These are phyloP conservation scores for Mongoloraphidia duomilia DNA, from an alignment of 2,888 invertebrate genomes.

Conservation along the genomic window DNA sequence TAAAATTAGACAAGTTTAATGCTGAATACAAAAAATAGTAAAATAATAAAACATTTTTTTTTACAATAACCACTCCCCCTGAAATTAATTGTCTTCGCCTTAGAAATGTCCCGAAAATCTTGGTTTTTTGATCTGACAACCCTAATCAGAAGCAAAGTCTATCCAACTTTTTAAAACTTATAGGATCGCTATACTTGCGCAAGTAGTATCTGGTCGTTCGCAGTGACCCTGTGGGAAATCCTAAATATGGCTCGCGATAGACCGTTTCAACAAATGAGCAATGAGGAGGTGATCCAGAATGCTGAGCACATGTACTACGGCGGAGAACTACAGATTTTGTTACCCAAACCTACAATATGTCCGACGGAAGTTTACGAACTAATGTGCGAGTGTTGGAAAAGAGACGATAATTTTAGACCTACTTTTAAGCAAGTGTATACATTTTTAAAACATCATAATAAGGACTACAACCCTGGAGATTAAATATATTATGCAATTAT, in stretches of 20 bases:
- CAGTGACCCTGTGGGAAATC: slow-evolving; percentile 50
- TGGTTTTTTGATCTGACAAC: too few relatives aligned
- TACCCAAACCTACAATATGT: slow-evolving; percentile 59
- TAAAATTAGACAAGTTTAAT: too few relatives aligned
- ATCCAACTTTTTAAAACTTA: slow-evolving; percentile 11
- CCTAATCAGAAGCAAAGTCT: too few relatives aligned
- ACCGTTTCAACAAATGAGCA: slow-evolving; percentile 42
- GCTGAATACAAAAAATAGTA: too few relatives aligned
- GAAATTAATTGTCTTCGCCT: too few relatives aligned
- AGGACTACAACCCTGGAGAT: slow-evolving; percentile 34
- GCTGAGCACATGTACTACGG: slow-evolving; percentile 52
- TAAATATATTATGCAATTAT: slow-evolving; percentile 13
- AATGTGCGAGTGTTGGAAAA: slow-evolving; percentile 55
- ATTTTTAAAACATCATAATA: slow-evolving; percentile 47
- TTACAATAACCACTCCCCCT: too few relatives aligned
- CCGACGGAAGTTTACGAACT: slow-evolving; percentile 60
- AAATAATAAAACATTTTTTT: too few relatives aligned
- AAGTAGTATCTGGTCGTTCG: slow-evolving; percentile 48
- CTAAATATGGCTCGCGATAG: slow-evolving; percentile 42
- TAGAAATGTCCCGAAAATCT: too few relatives aligned
- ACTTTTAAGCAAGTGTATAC: slow-evolving; percentile 52
- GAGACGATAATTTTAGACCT: slow-evolving; percentile 42
- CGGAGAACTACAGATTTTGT: slow-evolving; percentile 41
- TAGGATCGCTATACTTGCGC: slow-evolving; percentile 49
- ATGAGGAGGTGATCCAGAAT: slow-evolving; percentile 46